Percentiles rank a stretch among this genome's conserved stretches.
Conservation (phyloP, 2,113 vertebrate species). For the Engraulis encrasicolus region DNA sequence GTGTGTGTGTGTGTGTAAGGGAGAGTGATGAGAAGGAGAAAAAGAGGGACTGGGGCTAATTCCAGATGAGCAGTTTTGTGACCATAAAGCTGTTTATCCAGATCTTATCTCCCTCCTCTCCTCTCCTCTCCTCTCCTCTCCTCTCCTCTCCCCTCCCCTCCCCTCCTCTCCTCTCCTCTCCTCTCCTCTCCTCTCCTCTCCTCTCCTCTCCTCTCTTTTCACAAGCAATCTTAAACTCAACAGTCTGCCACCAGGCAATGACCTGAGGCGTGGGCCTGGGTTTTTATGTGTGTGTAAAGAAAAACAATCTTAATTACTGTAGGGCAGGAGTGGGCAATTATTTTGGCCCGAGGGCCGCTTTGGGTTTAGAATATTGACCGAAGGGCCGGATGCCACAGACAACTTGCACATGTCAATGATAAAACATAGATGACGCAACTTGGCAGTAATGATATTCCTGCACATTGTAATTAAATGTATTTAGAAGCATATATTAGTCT, state of each 20-base stretch:
- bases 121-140: background rate
- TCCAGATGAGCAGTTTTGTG: slow-evolving; percentile 10
- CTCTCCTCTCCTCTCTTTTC: background rate
- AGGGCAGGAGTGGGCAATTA: too few relatives aligned
- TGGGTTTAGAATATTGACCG: too few relatives aligned
- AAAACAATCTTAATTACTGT: slow-evolving; percentile 4
- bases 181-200: background rate
- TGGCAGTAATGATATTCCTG: too few relatives aligned
- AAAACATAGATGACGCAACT: too few relatives aligned
- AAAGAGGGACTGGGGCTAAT: background rate
- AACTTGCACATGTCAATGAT: too few relatives aligned
- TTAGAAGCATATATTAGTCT: too few relatives aligned
- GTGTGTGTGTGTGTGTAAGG: background rate
- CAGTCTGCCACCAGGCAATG: background rate
- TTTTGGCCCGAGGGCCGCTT: too few relatives aligned
- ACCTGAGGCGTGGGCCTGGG: too few relatives aligned
- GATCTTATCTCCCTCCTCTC: background rate
- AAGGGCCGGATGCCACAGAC: too few relatives aligned
- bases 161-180: background rate
- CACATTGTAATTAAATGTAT: too few relatives aligned
- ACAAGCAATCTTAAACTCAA: background rate
- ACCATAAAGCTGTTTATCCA: slow-evolving; percentile 9
- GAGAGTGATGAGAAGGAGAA: background rate
- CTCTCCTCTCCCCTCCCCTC: background rate
- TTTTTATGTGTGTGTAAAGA: background rate